Conservation (phyloP, 2,113 vertebrate species). For the Ophiodon elongatus region DNA sequence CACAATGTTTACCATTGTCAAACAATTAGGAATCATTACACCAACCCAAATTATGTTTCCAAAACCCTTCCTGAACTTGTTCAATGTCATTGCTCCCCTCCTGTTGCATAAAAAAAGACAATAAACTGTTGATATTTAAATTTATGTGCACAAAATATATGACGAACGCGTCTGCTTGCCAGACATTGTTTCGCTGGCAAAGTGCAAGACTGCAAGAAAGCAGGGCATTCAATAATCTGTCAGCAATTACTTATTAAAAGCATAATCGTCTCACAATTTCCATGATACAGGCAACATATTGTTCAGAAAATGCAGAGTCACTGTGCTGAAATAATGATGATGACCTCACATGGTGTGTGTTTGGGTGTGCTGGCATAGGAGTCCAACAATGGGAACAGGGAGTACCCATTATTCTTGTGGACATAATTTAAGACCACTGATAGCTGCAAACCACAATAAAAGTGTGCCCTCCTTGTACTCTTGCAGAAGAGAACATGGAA, state of each 20-base stretch:
- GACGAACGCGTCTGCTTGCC: background rate
- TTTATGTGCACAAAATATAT: too few relatives aligned
- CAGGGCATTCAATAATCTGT: background rate
- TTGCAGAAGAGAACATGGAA: background rate
- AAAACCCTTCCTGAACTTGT: background rate
- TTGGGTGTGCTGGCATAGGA: background rate
- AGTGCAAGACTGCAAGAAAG: background rate
- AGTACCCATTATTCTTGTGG: background rate
- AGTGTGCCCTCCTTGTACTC: too few relatives aligned
- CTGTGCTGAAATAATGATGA: background rate
- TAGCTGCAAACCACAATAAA: background rate
- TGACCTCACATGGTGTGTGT: background rate
- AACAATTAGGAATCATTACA: background rate
- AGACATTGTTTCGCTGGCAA: background rate
- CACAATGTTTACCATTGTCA: background rate
- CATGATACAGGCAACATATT: background rate
- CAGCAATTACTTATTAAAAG: background rate
- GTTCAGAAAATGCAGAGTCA: background rate
- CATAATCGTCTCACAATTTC: background rate
- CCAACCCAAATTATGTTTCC: background rate
- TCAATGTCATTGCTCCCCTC: background rate
- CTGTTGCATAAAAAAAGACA: background rate
- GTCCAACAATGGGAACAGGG: background rate
- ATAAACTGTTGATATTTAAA: background rate
- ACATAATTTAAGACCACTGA: background rate